These are phyloP conservation scores for Gobius niger DNA, from an alignment of 2,113 vertebrate species.

Conservation along the genomic window DNA sequence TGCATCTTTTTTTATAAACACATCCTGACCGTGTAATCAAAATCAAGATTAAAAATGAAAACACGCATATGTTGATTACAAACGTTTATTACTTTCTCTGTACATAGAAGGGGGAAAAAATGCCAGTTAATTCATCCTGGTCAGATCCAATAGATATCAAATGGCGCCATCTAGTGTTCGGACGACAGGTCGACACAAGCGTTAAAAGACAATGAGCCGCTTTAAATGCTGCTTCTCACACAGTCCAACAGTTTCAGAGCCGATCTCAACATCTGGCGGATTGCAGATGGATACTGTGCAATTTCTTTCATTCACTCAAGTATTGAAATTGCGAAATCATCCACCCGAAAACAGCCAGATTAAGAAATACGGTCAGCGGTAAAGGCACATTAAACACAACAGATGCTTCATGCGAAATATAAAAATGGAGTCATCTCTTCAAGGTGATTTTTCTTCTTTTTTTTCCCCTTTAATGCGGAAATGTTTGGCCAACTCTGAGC, in stretches of 20 bases:
- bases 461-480: conserved; percentile 13
- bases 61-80: no score
- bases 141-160: not conserved
- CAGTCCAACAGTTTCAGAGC: not conserved
- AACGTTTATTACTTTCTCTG: no score
- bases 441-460: not conserved
- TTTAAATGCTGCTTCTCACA: not conserved
- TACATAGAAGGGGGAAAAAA: no score
- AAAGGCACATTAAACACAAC: not conserved
- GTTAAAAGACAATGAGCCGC: not conserved
- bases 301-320: conserved; percentile 79
- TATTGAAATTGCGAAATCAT: conserved; percentile 94
- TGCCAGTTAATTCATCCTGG: not conserved
- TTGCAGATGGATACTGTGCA: conserved; percentile 99
- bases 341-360: conserved; percentile 95
- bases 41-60: no score
- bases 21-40: no score
- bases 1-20: no score
- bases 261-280: conserved; percentile 81
- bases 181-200: no score
- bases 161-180: conserved; percentile 68
- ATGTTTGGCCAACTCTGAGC: conserved; percentile 79
- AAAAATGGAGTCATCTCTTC: conserved; percentile 11
- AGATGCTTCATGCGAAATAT: conserved; percentile 17
- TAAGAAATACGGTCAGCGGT: conserved; percentile 17